Evolutionary conservation across 1,140 invertebrate species (phyloP).

Genomic region (Heliconius himera): DNA sequence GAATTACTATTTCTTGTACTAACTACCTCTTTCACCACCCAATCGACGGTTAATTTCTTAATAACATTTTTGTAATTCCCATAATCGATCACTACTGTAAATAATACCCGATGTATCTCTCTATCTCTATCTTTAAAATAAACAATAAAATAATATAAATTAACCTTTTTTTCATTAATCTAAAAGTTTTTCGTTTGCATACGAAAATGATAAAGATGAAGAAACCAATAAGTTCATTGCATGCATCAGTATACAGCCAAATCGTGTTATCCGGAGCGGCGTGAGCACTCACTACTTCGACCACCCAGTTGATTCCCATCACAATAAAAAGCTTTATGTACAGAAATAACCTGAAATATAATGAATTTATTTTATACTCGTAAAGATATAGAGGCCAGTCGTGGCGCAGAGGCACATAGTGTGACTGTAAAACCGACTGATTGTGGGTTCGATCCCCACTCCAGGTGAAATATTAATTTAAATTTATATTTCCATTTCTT

Average conservation of each 20-base stretch:
- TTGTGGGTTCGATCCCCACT: background rate
- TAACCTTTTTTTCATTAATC: background rate
- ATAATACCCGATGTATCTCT: too few species aligned
- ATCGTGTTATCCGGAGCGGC: conserved; percentile 39
- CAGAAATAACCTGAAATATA: conserved; percentile 6
- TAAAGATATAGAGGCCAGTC: too few species aligned
- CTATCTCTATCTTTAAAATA: too few species aligned
- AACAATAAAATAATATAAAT: background rate
- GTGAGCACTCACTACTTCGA: conserved; percentile 55
- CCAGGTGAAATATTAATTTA: too few species aligned
- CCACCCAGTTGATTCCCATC: conserved; percentile 66
- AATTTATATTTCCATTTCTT: too few species aligned
- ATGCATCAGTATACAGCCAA: conserved; percentile 56
- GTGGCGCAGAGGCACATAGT: too few species aligned
- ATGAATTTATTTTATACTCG: background rate
- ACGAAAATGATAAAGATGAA: conserved; percentile 77
- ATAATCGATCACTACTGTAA: too few species aligned
- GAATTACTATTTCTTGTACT: too few species aligned
- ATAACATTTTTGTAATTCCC: too few species aligned
- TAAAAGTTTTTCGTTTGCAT: conserved; percentile 50
- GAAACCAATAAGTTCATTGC: conserved; percentile 64
- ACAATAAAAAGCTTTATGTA: conserved; percentile 53
- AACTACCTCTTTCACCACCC: too few species aligned
- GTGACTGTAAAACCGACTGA: too few species aligned
- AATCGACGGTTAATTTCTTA: too few species aligned